Evolutionary conservation across 1,140 invertebrate genomes (phyloP).

Genomic region (Drosophila sulfurigaster): DNA sequence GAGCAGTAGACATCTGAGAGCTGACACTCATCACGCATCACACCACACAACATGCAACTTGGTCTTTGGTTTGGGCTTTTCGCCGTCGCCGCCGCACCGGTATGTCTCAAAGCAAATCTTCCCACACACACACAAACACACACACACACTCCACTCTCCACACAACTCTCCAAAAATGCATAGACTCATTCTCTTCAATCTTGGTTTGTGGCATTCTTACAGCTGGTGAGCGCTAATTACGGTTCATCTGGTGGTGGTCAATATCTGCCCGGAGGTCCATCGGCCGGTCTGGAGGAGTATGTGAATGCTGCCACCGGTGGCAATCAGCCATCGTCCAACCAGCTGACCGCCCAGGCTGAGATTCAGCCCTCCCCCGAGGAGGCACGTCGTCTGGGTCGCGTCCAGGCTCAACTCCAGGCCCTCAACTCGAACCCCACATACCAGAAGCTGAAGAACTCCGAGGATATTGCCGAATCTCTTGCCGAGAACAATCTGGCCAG

Average conservation of each 20-base stretch:
- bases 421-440: slow-evolving; percentile 76
- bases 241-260: slow-evolving; percentile 46
- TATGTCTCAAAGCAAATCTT: slow-evolving; percentile 49
- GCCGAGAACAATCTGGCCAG: slow-evolving; percentile 74
- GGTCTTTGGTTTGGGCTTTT: slow-evolving; percentile 79
- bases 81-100: slow-evolving; percentile 78
- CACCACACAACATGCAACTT: slow-evolving; percentile 68
- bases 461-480: slow-evolving; percentile 78
- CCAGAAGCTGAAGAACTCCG: slow-evolving; percentile 78
- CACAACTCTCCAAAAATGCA: not conserved
- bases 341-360: slow-evolving; percentile 73
- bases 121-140: not conserved
- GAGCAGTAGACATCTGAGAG: slow-evolving; percentile 69
- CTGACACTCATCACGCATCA: slow-evolving; percentile 58
- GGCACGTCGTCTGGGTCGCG: slow-evolving; percentile 69
- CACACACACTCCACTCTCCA: not conserved
- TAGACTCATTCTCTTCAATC: not conserved
- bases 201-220: slow-evolving; percentile 4
- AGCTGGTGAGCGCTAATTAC: slow-evolving; percentile 75
- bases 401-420: slow-evolving; percentile 76
- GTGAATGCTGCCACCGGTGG: slow-evolving; percentile 74
- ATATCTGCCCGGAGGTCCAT: slow-evolving; percentile 60
- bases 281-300: slow-evolving; percentile 72
- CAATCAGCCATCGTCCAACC: slow-evolving; percentile 59
- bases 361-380: slow-evolving; percentile 68